These are phyloP conservation scores for Sorex araneus DNA, from an alignment of 2,113 vertebrate genomes.

Conservation along the genomic window DNA sequence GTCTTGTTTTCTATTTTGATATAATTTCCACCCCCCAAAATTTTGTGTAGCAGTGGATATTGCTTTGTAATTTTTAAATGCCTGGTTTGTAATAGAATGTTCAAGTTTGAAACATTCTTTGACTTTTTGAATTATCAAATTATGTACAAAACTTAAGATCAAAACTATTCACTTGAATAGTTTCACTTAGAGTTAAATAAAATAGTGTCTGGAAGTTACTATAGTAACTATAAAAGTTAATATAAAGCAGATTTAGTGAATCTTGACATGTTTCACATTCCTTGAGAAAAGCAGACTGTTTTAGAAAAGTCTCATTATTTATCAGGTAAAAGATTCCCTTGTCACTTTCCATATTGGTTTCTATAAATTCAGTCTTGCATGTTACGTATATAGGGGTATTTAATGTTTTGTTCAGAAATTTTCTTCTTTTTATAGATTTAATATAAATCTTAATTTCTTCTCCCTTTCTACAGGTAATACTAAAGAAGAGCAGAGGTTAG, in stretches of 20 bases:
- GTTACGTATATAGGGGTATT: neutral
- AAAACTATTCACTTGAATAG: constrained; percentile 12
- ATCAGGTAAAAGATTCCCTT: constrained; percentile 15
- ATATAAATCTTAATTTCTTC: constrained; percentile 72
- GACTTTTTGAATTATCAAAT: constrained; percentile 9
- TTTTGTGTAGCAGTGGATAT: constrained; percentile 11
- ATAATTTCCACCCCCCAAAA: constrained; percentile 27
- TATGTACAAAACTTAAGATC: constrained; percentile 24
- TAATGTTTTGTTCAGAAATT: constrained; percentile 51
- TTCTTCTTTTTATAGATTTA: constrained; percentile 49
- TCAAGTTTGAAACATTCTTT: constrained; percentile 24
- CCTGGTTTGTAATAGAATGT: constrained; percentile 53
- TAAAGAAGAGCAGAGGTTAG: constrained; percentile 91
- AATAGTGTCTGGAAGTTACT: neutral
- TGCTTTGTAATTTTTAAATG: constrained; percentile 45
- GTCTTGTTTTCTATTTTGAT: constrained; percentile 21
- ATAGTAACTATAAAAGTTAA: neutral
- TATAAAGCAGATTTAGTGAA: constrained; percentile 50
- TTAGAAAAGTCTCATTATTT: constrained; percentile 49
- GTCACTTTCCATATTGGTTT: constrained; percentile 31
- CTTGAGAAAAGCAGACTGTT: constrained; percentile 4
- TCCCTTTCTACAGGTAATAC: constrained; percentile 86
- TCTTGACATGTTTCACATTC: neutral
- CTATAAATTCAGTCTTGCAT: constrained; percentile 38
- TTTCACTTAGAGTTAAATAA: constrained; percentile 35